phyloP scores from a whole-genome alignment of 1,140 invertebrate genomes.

The Drosophila pruinosa region DNA sequence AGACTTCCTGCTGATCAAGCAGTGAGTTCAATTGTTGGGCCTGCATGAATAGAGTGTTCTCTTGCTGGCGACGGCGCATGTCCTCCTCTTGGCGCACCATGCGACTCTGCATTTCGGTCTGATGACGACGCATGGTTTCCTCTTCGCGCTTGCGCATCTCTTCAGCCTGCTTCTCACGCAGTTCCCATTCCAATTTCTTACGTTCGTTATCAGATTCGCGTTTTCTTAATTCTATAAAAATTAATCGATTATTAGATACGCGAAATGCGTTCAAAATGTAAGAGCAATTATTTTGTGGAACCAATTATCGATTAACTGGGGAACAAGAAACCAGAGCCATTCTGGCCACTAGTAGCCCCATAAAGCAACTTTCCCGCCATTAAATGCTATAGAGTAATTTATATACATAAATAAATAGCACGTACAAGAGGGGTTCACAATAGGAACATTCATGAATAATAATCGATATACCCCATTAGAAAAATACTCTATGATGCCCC shows the following conservation, averaged over 20 bases:
- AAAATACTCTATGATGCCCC: neutral
- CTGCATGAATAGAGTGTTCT: constrained; percentile 92
- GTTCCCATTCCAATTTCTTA: constrained; percentile 94
- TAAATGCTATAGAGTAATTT: neutral
- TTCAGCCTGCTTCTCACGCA: constrained; percentile 92
- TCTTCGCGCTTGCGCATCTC: constrained; percentile 91
- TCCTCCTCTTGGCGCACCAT: constrained; percentile 92
- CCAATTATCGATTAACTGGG: no score
- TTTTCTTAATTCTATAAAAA: constrained; percentile 88
- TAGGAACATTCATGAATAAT: neutral
- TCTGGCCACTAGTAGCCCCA: no score
- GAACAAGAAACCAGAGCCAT: no score
- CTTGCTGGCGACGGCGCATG: constrained; percentile 90
- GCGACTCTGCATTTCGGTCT: constrained; percentile 89
- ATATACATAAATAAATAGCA: neutral
- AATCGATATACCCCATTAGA: neutral
- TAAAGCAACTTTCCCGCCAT: neutral
- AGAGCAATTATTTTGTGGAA: no score
- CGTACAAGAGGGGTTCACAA: neutral
- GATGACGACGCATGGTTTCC: constrained; percentile 87
- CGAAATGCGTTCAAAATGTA: neutral
- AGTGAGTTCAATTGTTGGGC: constrained; percentile 86
- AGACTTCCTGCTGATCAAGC: constrained; percentile 85
- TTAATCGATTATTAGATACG: constrained; percentile 14
- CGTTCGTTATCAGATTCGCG: constrained; percentile 94